A percentile compares a stretch with the other conserved stretches of the same genome.
Evolutionary conservation across 1,140 invertebrate genomes (phyloP).

Genomic region (Solenopsis fugax): DNA sequence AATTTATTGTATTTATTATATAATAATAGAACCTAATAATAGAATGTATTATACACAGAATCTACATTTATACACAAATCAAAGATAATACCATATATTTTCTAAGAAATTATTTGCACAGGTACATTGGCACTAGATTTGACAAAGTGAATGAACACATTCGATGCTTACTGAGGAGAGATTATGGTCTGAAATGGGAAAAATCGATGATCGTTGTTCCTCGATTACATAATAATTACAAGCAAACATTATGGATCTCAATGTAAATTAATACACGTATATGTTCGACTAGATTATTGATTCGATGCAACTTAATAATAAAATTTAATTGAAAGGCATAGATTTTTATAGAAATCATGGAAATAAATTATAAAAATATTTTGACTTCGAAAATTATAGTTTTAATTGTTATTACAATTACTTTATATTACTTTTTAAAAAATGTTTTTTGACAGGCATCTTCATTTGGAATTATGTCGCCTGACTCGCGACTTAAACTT

Average conservation of each 20-base stretch:
- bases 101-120: background rate
- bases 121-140: conserved; percentile 12
- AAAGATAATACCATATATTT: background rate
- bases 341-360: background rate
- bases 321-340: background rate
- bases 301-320: background rate
- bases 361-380: conserved; percentile 8
- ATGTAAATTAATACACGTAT: conserved; percentile 21
- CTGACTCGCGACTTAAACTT: conserved; percentile 12
- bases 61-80: background rate
- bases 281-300: background rate
- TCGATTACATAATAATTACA: background rate
- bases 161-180: background rate
- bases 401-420: background rate
- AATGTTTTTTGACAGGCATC: conserved; percentile 2
- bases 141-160: conserved; percentile 1
- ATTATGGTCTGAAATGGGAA: background rate
- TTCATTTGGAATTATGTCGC: conserved; percentile 37
- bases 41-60: background rate
- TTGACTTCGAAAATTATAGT: background rate
- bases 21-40: no score
- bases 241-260: conserved; percentile 1
- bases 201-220: background rate
- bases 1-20: background rate
- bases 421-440: background rate